A percentile compares a stretch with the other conserved stretches of the same genome.
Conservation (phyloP, 2,797 vertebrate genomes). For the Spondyliosoma cantharus region DNA sequence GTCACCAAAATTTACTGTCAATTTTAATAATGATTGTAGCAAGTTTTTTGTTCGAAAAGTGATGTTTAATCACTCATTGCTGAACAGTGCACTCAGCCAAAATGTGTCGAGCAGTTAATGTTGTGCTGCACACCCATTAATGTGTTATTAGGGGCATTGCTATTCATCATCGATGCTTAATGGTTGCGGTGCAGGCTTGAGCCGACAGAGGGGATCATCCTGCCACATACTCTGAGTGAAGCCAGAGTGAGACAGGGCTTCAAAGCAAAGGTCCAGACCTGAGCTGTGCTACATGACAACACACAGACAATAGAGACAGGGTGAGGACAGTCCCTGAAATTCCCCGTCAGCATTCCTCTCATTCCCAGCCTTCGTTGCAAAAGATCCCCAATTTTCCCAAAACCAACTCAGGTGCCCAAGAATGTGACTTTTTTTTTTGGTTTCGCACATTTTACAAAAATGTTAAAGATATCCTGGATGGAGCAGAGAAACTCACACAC, state of each 20-base stretch:
- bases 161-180: constrained; percentile 4
- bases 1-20: background rate
- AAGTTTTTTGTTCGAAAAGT: background rate
- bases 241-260: constrained; percentile 59
- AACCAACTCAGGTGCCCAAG: constrained; percentile 8
- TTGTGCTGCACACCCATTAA: too few relatives aligned
- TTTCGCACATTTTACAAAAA: background rate
- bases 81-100: background rate
- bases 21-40: background rate
- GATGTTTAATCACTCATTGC: background rate
- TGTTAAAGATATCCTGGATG: background rate
- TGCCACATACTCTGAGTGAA: constrained; percentile 79
- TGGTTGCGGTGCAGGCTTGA: constrained; percentile 41
- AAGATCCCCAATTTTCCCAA: constrained; percentile 6
- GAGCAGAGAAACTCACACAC: background rate
- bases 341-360: constrained; percentile 62
- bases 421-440: background rate
- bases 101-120: too few relatives aligned
- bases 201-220: constrained; percentile 71
- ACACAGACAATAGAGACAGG: constrained; percentile 67
- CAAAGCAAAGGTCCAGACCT: constrained; percentile 62
- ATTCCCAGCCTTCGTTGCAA: constrained; percentile 48
- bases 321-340: constrained; percentile 27
- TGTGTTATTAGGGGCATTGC: background rate
- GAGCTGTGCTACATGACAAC: constrained; percentile 58